A percentile compares a stretch with the other conserved stretches of the same genome.
phyloP scores from a whole-genome alignment of 2,888 invertebrate species.

The Phytoseiulus persimilis region DNA sequence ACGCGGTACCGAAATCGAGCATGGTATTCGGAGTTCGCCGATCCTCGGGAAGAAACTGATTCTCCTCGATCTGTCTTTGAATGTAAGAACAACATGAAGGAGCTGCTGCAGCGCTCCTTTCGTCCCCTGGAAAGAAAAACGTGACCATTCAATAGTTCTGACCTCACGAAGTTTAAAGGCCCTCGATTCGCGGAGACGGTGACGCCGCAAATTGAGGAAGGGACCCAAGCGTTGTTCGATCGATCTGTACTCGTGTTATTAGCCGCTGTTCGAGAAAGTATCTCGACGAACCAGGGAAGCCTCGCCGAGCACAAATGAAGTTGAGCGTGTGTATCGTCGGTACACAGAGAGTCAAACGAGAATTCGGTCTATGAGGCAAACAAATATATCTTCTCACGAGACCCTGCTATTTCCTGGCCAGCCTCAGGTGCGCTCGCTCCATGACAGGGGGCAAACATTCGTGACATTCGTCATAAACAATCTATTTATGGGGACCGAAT shows the following conservation, averaged over 20 bases:
- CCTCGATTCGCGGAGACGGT: neutral
- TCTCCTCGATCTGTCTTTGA: no score
- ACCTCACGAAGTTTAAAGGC: neutral
- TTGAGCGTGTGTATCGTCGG: neutral
- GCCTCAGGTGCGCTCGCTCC: neutral
- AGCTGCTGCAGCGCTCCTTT: no score
- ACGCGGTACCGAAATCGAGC: no score
- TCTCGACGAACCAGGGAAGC: neutral
- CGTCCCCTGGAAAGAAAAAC: no score
- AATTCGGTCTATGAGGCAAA: neutral
- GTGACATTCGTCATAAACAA: neutral
- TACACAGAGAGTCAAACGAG: neutral
- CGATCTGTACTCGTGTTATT: neutral
- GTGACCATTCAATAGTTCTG: neutral
- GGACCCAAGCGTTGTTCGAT: neutral
- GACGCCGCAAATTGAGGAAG: neutral
- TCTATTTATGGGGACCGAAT: slow-evolving; percentile 5
- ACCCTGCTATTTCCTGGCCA: neutral
- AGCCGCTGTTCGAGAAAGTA: neutral
- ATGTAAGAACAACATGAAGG: no score
- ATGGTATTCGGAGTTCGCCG: no score
- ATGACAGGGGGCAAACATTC: neutral
- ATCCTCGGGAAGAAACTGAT: no score
- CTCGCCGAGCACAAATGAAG: neutral
- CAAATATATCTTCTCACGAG: neutral